A percentile compares a stretch with the other conserved stretches of the same genome.
Conservation (phyloP, 2,797 vertebrate genomes). For the Microctenopoma lineatum region DNA sequence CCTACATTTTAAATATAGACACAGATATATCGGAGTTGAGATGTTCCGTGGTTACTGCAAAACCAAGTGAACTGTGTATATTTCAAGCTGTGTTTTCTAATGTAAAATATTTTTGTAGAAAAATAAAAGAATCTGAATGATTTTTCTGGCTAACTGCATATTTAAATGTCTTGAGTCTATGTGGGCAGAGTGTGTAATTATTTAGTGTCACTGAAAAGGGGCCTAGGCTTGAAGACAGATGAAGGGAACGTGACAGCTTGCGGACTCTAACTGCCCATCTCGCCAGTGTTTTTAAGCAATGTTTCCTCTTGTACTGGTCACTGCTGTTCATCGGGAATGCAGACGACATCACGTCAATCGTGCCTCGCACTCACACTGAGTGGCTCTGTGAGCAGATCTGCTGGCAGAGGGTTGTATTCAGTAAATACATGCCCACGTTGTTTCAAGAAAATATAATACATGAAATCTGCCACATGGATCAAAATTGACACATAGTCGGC, state of each 20-base stretch:
- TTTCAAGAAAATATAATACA: slow-evolving; percentile 5
- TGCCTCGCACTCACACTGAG: neutral
- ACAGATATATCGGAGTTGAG: slow-evolving; percentile 76
- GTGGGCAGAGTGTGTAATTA: slow-evolving; percentile 33
- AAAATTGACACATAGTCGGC: slow-evolving; percentile 19
- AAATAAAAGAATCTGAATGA: slow-evolving; percentile 76
- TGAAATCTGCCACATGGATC: slow-evolving; percentile 27
- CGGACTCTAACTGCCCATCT: slow-evolving; percentile 44
- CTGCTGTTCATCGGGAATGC: slow-evolving; percentile 31
- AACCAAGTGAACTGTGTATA: slow-evolving; percentile 69
- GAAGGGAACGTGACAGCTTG: slow-evolving; percentile 48
- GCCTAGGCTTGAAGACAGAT: slow-evolving; percentile 31
- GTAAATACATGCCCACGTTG: neutral
- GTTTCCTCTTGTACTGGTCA: slow-evolving; percentile 38
- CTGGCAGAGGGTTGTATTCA: slow-evolving; percentile 14
- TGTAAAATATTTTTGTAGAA: slow-evolving; percentile 88
- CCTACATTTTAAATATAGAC: slow-evolving; percentile 47
- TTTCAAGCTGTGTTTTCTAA: slow-evolving; percentile 81
- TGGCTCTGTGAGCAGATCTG: slow-evolving; percentile 5
- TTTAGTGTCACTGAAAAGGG: slow-evolving; percentile 42
- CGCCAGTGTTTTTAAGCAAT: slow-evolving; percentile 34
- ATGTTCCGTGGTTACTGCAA: slow-evolving; percentile 66
- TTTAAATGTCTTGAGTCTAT: neutral
- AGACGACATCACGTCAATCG: slow-evolving; percentile 18
- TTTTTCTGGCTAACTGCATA: slow-evolving; percentile 9